Conservation (phyloP, 2,113 vertebrate species). For the Apeltes quadracus region DNA sequence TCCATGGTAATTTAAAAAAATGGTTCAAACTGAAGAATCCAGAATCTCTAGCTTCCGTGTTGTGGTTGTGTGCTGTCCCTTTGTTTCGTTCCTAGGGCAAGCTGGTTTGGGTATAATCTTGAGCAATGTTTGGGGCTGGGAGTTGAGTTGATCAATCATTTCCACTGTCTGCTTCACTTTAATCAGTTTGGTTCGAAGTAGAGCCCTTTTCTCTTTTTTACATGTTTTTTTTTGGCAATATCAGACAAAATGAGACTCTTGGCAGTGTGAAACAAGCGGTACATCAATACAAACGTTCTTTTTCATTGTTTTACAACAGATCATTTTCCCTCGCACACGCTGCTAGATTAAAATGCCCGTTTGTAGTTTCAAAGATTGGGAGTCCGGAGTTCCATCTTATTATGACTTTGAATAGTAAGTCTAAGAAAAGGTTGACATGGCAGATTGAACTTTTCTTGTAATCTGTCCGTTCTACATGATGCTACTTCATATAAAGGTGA, state of each 20-base stretch:
- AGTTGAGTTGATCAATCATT: constrained; percentile 12
- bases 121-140: constrained; percentile 4
- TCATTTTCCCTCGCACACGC: background rate
- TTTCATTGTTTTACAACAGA: background rate
- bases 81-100: background rate
- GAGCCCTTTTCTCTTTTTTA: background rate
- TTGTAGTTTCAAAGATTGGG: background rate
- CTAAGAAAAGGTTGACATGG: background rate
- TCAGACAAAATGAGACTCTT: background rate
- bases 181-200: background rate
- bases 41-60: constrained; percentile 25
- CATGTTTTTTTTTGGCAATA: background rate
- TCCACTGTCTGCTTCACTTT: constrained; percentile 5
- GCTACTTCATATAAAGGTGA: background rate
- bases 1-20: background rate
- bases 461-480: background rate
- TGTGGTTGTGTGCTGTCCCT: constrained; percentile 42
- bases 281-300: constrained; percentile 3
- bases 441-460: background rate
- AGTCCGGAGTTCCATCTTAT: background rate
- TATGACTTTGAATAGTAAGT: background rate
- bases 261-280: background rate
- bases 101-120: constrained; percentile 11
- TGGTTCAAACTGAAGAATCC: background rate
- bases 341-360: background rate